Evolutionary conservation across 2,888 invertebrate species (phyloP), one percentile per base, ranked within the genome.

Genomic region (Eupithecia pulchellata): DNA sequence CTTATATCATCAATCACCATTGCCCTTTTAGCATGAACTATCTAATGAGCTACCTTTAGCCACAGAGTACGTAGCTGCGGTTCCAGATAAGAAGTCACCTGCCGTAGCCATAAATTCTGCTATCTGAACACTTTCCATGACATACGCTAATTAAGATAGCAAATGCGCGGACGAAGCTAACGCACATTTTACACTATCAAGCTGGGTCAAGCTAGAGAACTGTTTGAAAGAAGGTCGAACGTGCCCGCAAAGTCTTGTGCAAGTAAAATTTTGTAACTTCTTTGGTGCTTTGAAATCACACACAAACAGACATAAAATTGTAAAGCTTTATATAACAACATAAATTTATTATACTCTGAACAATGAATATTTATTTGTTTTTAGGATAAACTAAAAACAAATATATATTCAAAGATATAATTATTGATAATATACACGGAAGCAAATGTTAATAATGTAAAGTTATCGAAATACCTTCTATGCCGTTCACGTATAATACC

Each of bases 81-180:
- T 79, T 75, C 77, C 70, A 78, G 78, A 81, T 83, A 83, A 81
- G 77, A 76, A 82, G 81, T 84, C 79, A 74, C 82, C 79, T 76
- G 74, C 61, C 61, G 64, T 73, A 72, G 78, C 80, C 74, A 81
- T 83, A 83, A 83, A 84, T 83, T 82, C 76, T 79, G 77, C 79
- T 85, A 87, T 86, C 85, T 82, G 73, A 85, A 86, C 84, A 89
- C 87, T 89, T 89, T 89, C 86, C 81, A 82, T 79, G 76, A 66
- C 77, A 78, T 70, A 76, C 78, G 86, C 84, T 89, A 88, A 89
- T 86, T 86, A 82, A 81, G 75, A 79, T 75, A 75, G 77, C 77
- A 82, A 83, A 82, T 78, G 79, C 72, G 70, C 74, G 73, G 69
- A 73, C 74, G 39, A 69, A 77, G 75, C 77, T 73, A 36, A 61